These are phyloP conservation scores for Knipowitschia caucasica DNA, from an alignment of 2,797 vertebrate species.

Conservation along the genomic window DNA sequence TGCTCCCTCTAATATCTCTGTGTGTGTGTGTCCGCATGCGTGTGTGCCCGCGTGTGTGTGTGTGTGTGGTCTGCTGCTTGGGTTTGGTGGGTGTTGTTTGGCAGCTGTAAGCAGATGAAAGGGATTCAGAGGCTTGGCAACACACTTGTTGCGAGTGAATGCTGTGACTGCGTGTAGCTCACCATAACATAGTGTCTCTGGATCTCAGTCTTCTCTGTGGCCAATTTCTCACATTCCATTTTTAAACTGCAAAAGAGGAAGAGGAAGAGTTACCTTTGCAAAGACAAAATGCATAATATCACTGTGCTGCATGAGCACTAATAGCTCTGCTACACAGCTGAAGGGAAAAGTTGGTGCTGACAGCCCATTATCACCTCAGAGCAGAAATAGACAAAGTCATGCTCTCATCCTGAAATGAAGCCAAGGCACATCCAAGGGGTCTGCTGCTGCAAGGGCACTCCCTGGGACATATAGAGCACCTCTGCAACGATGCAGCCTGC, in stretches of 20 bases:
- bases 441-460: conserved; percentile 21
- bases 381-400: conserved; percentile 71
- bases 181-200: conserved; percentile 96
- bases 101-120: conserved; percentile 65
- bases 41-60: conserved; percentile 35
- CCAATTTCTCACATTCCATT: conserved; percentile 92
- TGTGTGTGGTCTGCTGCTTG: conserved; percentile 47
- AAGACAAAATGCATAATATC: conserved; percentile 46
- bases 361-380: conserved; percentile 71
- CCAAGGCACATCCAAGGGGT: conserved; percentile 60
- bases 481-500: conserved; percentile 28
- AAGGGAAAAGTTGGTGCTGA: conserved; percentile 57
- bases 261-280: conserved; percentile 2
- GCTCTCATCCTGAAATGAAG: conserved; percentile 57
- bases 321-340: conserved; percentile 33
- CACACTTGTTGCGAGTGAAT: conserved; percentile 33
- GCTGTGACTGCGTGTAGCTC: conserved; percentile 57
- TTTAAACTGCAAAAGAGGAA: conserved; percentile 79
- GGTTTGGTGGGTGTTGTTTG: conserved; percentile 55
- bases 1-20: conserved; percentile 25
- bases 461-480: conserved; percentile 42
- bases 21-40: conserved; percentile 33
- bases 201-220: conserved; percentile 92
- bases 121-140: conserved; percentile 59
- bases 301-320: conserved; percentile 39